phyloP scores from a whole-genome alignment of 2,797 vertebrate species.

The Synaphobranchus kaupii region DNA sequence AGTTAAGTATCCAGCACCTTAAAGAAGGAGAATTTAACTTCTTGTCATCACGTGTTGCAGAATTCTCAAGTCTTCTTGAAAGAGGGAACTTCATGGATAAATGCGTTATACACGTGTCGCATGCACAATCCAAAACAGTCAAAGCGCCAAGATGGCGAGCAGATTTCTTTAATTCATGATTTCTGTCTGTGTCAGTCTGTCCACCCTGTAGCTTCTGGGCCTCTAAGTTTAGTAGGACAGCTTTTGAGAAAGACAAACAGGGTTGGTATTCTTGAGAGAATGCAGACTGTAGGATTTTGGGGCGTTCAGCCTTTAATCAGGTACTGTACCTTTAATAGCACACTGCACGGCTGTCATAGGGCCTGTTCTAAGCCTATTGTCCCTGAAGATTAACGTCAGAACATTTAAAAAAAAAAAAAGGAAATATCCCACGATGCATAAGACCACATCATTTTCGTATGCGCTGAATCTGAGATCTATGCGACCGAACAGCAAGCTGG shows the following conservation, averaged over 20 bases:
- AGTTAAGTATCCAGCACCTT: not conserved
- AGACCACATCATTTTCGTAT: not conserved
- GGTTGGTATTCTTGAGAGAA: not conserved
- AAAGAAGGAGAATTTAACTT: slow-evolving; percentile 1
- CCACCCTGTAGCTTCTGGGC: not conserved
- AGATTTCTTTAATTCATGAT: slow-evolving; percentile 56
- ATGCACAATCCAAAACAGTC: slow-evolving; percentile 80
- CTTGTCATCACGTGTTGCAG: slow-evolving; percentile 50
- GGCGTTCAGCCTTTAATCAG: not conserved
- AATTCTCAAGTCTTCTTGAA: slow-evolving; percentile 64
- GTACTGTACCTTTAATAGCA: not conserved
- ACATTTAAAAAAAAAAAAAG: too few species aligned
- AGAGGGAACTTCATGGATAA: slow-evolving; percentile 43
- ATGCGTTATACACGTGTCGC: slow-evolving; percentile 59
- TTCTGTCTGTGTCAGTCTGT: slow-evolving; percentile 34
- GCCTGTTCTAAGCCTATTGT: not conserved
- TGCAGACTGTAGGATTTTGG: not conserved
- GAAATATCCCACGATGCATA: not conserved
- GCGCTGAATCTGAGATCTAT: not conserved
- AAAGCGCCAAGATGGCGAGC: slow-evolving; percentile 69
- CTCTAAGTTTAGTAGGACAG: not conserved
- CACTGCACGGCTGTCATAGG: not conserved
- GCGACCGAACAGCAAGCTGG: not conserved
- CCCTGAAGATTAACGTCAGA: not conserved
- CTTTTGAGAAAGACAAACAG: not conserved